Conservation (phyloP, 1,140 invertebrate species). For the Zaprionus africanus region DNA sequence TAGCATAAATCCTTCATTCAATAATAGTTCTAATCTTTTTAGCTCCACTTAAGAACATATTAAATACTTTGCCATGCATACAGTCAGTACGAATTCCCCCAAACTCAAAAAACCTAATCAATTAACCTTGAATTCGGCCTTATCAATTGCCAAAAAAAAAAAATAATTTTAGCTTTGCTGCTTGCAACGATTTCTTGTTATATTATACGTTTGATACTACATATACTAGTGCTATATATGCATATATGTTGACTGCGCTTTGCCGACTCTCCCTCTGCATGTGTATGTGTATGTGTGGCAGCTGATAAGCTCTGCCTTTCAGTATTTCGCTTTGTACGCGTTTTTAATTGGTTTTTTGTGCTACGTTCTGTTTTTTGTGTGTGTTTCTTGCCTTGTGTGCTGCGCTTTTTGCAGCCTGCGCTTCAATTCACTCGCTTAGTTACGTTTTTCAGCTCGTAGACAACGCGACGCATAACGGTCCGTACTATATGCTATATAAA, state of each 20-base stretch:
- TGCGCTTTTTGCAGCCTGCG: conserved; percentile 59
- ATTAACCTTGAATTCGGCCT: conserved; percentile 40
- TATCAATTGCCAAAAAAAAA: conserved; percentile 48
- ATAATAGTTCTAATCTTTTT: background rate
- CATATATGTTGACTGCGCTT: conserved; percentile 34
- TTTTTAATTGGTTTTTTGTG: conserved; percentile 47
- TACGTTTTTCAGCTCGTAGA: conserved; percentile 23
- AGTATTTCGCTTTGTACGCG: conserved; percentile 41
- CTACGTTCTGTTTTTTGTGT: conserved; percentile 27
- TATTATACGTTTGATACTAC: conserved; percentile 9
- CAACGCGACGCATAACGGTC: conserved; percentile 12
- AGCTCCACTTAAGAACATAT: conserved; percentile 2
- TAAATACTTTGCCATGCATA: background rate
- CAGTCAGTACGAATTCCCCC: background rate
- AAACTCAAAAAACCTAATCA: conserved; percentile 34
- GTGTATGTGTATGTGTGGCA: conserved; percentile 17
- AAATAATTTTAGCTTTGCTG: conserved; percentile 9
- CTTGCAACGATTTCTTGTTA: conserved; percentile 49
- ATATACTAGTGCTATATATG: conserved; percentile 21
- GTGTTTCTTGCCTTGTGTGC: conserved; percentile 20
- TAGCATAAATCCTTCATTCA: background rate
- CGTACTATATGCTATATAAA: background rate
- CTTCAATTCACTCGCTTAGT: conserved; percentile 42
- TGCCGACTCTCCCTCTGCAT: conserved; percentile 14
- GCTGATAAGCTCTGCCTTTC: conserved; percentile 45